Evolutionary conservation across 2,888 invertebrate genomes (phyloP), one percentile per base, ranked within the genome.

Genomic region (Aquatica leii): DNA sequence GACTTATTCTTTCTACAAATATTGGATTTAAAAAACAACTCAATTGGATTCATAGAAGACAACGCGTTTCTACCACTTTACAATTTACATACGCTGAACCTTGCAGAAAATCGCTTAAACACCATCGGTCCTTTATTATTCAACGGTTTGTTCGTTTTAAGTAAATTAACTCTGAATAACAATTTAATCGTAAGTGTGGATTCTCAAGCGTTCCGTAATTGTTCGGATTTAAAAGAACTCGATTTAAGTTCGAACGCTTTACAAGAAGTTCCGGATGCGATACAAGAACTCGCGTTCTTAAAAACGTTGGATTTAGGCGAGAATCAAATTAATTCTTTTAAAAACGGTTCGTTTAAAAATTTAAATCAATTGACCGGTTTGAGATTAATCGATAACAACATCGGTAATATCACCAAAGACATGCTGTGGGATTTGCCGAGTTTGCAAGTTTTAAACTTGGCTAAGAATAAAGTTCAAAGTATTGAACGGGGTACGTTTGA

Each of bases 261-360:
- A 69, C 83, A 87, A 65, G 87, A 89, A 70, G 90, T 96, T 67
- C 95, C 96, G 3, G 90, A 91, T 77, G 94, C 94, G 1, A 82
- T 95, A 62, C 89, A 89, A 81, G 93, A 92, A 76, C 83, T 95
- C 59, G 87, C 91, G 51, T 91, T 94, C 79, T 83, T 97, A 68
- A 93, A 94, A 82, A 93, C 93, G 0, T 85, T 98, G 56, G 95
- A 96, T 81, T 85, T 98, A 75, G 95, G 95, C 52, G 95, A 96
- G 82, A 98, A 97, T 84, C 90, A 92, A 81, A 93, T 98, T 74
- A 88, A 88, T 40, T 87, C 87, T 55, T 91, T 98, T 71, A 88
- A 86, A 76, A 94, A 95, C 76, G 92, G 92, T 60, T 92, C 94
- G 1, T 92, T 97, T 77, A 89, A 88, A 77, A 93, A 94, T 79